Base-by-base conservation (phyloP, 1,140 invertebrate genomes). In the Micrasema longulum region DNA sequence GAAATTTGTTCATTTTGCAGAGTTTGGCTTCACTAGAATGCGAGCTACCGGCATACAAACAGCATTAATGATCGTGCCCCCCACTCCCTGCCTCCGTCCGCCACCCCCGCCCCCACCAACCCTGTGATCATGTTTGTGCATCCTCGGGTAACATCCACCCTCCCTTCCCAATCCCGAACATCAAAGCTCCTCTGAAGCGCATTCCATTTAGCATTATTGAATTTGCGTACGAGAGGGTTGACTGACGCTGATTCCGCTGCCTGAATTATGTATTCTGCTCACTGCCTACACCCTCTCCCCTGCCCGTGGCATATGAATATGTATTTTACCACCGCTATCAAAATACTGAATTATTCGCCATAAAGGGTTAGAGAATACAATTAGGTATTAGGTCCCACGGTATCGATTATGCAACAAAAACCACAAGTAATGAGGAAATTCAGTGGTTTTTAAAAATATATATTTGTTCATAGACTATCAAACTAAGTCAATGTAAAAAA, bases 121-220 rank as follows among this genome's bases (percentile, higher is more conserved):
- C 41, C 53, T 62, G 41, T 62, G 52, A 45, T 43, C 48, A 38
- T 67, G 48, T 69, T 69, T 69, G 66, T 69, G 66, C 66, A 69
- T 69, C 52, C 50, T 18, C 52, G 66, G 52, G 31, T 31, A 22
- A 14, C 47, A 20, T 14, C 26, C 35, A 35, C 35, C 52, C 45
- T 16, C 26, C 48, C 12, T 26, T 63, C 64, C 10, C 23, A 38
- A 23, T 57, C 65, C 22, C 41, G 38, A 73, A 69, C 71, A 69
- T 73, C 71, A 73, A 73, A 73, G 71, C 66, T 67, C 10, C 23
- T 69, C 45, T 73, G 71, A 66, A 73, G 38, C 62, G 41, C 69
- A 71, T 73, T 69, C 64, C 65, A 60, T 52, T 52, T 69, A 60
- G 64, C 41, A 69, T 73, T 69, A 73, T 73, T 67, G 71, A 73